Conservation (phyloP, 2,888 invertebrate species). For the Nezara viridula region DNA sequence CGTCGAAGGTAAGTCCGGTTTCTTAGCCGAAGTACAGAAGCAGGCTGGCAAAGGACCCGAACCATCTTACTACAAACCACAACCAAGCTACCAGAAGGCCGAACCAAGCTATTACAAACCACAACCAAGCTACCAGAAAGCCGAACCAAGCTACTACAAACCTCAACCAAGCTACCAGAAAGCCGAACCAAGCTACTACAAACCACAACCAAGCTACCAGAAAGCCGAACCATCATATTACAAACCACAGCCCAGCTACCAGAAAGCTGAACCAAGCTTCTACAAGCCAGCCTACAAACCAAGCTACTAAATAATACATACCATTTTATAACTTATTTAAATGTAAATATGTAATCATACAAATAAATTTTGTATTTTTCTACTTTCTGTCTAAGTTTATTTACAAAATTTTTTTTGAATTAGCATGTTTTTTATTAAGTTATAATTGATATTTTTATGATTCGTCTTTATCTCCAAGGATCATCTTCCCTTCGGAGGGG, state of each 20-base stretch:
- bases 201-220: background rate
- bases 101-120: slow-evolving; percentile 50
- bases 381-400: background rate
- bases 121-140: slow-evolving; percentile 27
- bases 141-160: background rate
- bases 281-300: background rate
- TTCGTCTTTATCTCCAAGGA: no score
- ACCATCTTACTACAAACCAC: slow-evolving; percentile 32
- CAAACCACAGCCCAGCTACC: background rate
- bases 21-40: slow-evolving; percentile 70
- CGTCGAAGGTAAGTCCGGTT: slow-evolving; percentile 83
- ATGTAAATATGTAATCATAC: background rate
- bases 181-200: slow-evolving; percentile 1
- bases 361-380: slow-evolving; percentile 47
- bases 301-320: background rate
- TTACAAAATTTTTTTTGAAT: background rate
- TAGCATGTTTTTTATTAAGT: background rate
- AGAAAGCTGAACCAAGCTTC: slow-evolving; percentile 68
- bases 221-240: background rate
- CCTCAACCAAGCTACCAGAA: slow-evolving; percentile 68
- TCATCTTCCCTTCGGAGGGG: no score
- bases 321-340: background rate
- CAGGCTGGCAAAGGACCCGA: background rate
- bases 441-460: no score
- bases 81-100: background rate